These are phyloP conservation scores for Garra rufa DNA, from an alignment of 2,113 vertebrate species.

Conservation along the genomic window DNA sequence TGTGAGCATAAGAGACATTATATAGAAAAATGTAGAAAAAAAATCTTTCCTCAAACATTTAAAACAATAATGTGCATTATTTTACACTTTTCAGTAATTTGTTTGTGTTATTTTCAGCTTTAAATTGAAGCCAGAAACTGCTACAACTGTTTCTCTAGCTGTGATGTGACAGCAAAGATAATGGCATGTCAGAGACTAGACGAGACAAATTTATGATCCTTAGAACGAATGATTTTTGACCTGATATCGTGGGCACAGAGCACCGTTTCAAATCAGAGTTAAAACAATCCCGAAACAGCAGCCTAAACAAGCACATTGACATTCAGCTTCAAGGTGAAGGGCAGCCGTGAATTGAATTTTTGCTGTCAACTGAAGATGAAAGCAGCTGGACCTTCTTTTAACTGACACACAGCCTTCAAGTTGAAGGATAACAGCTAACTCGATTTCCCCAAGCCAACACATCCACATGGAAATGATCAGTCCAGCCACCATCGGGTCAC, in stretches of 20 bases:
- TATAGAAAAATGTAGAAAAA: no score
- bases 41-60: neutral
- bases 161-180: neutral
- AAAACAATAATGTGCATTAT: neutral
- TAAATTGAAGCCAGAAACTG: neutral
- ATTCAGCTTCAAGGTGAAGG: conserved; percentile 53
- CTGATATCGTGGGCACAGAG: neutral
- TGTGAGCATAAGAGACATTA: no score
- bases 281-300: neutral
- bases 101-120: neutral
- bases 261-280: conserved; percentile 8
- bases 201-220: conserved; percentile 10
- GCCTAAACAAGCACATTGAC: conserved; percentile 26
- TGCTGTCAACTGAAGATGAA: conserved; percentile 45
- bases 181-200: neutral
- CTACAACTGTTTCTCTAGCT: neutral
- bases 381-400: conserved; percentile 43
- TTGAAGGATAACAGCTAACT: conserved; percentile 42
- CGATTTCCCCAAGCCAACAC: conserved; percentile 9
- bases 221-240: neutral
- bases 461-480: conserved; percentile 47
- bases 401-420: conserved; percentile 56
- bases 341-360: conserved; percentile 23
- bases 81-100: neutral
- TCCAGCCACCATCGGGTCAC: conserved; percentile 43